Base-by-base conservation (phyloP, 2,888 invertebrate genomes). In the Hymenopus coronatus region DNA sequence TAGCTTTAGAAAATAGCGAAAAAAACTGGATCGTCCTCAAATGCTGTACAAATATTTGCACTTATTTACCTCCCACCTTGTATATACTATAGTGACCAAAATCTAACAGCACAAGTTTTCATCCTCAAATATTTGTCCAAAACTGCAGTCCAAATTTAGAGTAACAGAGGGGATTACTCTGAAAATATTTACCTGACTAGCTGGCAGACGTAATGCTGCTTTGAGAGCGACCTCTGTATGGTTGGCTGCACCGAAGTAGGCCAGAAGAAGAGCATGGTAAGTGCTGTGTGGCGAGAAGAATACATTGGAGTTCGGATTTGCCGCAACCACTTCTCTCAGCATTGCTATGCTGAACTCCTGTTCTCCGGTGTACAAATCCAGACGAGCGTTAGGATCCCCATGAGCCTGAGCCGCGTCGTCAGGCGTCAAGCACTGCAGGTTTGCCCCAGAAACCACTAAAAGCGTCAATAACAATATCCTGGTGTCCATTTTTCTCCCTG, bases 201-300 rank as follows among this genome's bases (percentile, higher is more conserved):
- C 85, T 9, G 95, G 94, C 87, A 97, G 94, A 90, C 94, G 94
- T 54, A 97, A 93, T 2, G 96, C 95, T 89, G 94, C 94, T 92
- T 95, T 96, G 89, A 97, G 92, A 15, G 95, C 93, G 8, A 92
- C 92, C 92, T 97, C 97, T 0, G 98, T 97, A 88, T 95, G 94
- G 25, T 96, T 96, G 0, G 95, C 95, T 1, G 97, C 94, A 0
- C 97, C 96, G 92, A 97, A 97, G 92, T 97, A 98, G 0, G 97
- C 97, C 90, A 98, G 93, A 87, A 96, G 93, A 70, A 98, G 92
- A 0, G 97, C 96, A 91, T 97, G 96, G 92, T 97, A 97, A 25
- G 98, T 96, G 91, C 97, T 98, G 93, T 97, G 97, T 0, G 98
- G 98, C 9, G 98, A 98, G 93, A 97, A 97, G 94, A 98, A 97